Conservation (phyloP, 2,113 vertebrate species). For the Xyrauchen texanus region DNA sequence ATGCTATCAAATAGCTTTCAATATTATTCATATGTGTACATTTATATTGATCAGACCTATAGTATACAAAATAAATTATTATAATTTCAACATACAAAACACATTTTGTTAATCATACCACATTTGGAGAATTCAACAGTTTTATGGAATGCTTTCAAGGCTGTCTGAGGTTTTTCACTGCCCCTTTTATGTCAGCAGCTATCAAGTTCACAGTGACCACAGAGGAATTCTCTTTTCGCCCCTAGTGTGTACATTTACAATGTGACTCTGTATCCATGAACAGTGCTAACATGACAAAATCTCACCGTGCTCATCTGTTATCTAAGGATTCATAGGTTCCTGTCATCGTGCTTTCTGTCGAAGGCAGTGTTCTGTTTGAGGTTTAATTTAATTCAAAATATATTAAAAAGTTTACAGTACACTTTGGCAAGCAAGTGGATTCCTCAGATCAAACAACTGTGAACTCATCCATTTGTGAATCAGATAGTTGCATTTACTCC, state of each 20-base stretch:
- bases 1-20: too few species aligned
- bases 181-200: constrained; percentile 51
- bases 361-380: background rate
- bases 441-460: background rate
- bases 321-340: background rate
- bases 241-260: constrained; percentile 68
- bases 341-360: background rate
- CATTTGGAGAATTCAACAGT: background rate
- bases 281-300: constrained; percentile 53
- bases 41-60: too few species aligned
- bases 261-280: constrained; percentile 62
- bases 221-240: constrained; percentile 70
- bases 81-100: background rate
- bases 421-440: constrained; percentile 3
- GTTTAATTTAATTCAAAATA: background rate
- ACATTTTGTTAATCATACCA: background rate
- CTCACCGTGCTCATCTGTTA: background rate
- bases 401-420: background rate
- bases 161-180: constrained; percentile 56
- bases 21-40: too few species aligned
- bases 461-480: background rate
- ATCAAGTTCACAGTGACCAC: constrained; percentile 57
- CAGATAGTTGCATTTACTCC: background rate
- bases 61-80: too few species aligned
- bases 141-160: constrained; percentile 19